Percentiles rank a stretch among this genome's conserved stretches.
Conservation (phyloP, 2,113 vertebrate genomes). For the Ceyx margarethae region DNA sequence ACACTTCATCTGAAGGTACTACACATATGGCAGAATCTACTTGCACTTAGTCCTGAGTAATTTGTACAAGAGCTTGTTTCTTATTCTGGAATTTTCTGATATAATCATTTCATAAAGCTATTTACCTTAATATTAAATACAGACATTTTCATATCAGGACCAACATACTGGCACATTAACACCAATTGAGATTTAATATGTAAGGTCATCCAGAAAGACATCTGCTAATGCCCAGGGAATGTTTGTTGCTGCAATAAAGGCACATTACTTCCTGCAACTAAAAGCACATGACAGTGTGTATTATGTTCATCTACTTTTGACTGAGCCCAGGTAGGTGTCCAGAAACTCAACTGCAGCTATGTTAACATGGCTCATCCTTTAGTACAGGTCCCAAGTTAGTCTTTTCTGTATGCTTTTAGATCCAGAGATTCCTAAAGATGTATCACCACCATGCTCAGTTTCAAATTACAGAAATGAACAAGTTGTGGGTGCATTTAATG, state of each 20-base stretch:
- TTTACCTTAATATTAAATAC: neutral
- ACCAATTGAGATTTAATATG: rapidly evolving
- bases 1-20: neutral
- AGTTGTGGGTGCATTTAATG: neutral
- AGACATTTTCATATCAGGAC: neutral
- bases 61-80: neutral
- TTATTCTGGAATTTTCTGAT: neutral
- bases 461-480: neutral
- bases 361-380: neutral
- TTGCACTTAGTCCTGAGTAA: neutral
- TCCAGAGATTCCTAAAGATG: neutral
- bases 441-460: neutral
- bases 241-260: neutral
- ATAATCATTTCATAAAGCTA: neutral
- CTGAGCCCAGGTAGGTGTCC: neutral
- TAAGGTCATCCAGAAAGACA: neutral
- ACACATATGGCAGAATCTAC: neutral
- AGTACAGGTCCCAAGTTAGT: neutral
- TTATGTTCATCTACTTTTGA: neutral
- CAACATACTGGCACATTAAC: neutral
- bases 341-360: neutral
- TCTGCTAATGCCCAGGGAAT: neutral
- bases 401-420: neutral
- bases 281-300: neutral
- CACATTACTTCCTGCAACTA: neutral